phyloP scores from a whole-genome alignment of 1,140 invertebrate species.

The Macrocentrus cingulum region DNA sequence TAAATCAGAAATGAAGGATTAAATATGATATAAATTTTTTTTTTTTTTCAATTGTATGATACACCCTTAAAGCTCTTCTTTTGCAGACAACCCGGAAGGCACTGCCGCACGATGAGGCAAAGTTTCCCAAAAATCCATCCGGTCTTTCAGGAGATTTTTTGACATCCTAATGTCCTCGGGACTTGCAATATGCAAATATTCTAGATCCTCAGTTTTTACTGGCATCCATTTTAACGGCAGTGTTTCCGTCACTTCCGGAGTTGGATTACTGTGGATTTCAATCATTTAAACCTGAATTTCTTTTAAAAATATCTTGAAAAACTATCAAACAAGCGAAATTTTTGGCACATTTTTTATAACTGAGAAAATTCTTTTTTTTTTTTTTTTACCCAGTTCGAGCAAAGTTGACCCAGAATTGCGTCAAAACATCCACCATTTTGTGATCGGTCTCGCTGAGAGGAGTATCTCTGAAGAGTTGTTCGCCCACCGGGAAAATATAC shows the following conservation, averaged over 20 bases:
- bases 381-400: constrained; percentile 65
- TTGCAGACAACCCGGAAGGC: constrained; percentile 31
- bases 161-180: constrained; percentile 47
- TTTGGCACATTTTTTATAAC: too few species aligned
- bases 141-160: constrained; percentile 44
- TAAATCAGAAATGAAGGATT: too few species aligned
- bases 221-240: too few species aligned
- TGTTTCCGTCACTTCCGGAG: too few species aligned
- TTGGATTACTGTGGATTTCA: too few species aligned
- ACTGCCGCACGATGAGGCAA: constrained; percentile 32
- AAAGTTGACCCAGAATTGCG: constrained; percentile 72
- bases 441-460: constrained; percentile 55
- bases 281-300: too few species aligned
- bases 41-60: not conserved
- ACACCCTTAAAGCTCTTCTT: constrained; percentile 1
- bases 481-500: constrained; percentile 70
- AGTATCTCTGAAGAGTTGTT: constrained; percentile 60
- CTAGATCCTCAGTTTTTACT: constrained; percentile 22
- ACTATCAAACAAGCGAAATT: too few species aligned
- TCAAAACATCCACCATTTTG: constrained; percentile 60
- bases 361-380: not conserved
- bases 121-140: constrained; percentile 55
- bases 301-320: too few species aligned
- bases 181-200: constrained; percentile 55
- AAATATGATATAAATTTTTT: not conserved